Evolutionary conservation across 2,888 invertebrate species (phyloP).

Genomic region (Heteromyza rotundicornis): DNA sequence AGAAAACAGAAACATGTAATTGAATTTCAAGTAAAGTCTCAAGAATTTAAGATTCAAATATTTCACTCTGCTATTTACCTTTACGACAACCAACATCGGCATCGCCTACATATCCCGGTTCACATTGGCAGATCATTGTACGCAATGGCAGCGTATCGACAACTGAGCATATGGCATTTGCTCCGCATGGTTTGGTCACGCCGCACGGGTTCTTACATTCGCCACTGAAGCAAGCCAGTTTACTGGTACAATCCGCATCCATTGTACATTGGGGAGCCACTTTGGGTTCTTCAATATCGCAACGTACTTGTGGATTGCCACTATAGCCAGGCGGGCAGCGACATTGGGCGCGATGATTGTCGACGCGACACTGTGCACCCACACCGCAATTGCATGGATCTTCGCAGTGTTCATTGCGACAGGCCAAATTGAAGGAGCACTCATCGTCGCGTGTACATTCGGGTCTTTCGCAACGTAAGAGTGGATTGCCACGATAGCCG

Average conservation of each 20-base stretch:
- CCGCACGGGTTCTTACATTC: conserved; percentile 82
- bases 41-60: no score
- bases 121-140: conserved; percentile 87
- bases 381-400: conserved; percentile 87
- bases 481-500: conserved; percentile 80
- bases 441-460: conserved; percentile 80
- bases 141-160: conserved; percentile 85
- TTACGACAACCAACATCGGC: conserved; percentile 82
- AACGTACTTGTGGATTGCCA: conserved; percentile 77
- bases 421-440: conserved; percentile 80
- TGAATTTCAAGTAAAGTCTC: neutral
- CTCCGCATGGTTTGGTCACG: conserved; percentile 79
- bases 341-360: conserved; percentile 78
- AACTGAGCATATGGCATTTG: conserved; percentile 81
- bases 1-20: conserved; percentile 18
- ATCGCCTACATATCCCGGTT: conserved; percentile 82
- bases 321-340: conserved; percentile 82
- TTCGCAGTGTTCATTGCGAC: conserved; percentile 77
- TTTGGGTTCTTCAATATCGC: conserved; percentile 66
- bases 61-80: conserved; percentile 66
- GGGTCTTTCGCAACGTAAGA: conserved; percentile 76
- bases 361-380: conserved; percentile 77
- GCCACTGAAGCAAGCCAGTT: conserved; percentile 81
- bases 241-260: conserved; percentile 86
- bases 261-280: conserved; percentile 72